Evolutionary conservation across 2,113 vertebrate genomes (phyloP).

Genomic region (Misgurnus anguillicaudatus): DNA sequence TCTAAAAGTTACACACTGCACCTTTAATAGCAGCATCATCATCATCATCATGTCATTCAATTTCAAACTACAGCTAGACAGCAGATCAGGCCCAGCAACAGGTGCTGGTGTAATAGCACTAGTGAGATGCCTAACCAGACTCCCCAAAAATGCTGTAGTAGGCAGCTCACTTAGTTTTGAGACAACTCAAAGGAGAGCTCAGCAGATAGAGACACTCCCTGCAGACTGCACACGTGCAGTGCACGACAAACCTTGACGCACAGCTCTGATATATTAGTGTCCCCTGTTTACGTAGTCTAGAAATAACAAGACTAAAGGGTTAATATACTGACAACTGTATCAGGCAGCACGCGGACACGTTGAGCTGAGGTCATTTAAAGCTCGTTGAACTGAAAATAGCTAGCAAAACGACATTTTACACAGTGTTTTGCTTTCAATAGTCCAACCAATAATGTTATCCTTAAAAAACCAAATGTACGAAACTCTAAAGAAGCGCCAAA

Average conservation of each 20-base stretch:
- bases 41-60: not conserved
- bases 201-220: not conserved
- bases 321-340: not conserved
- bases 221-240: not conserved
- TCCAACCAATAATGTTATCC: not conserved
- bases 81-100: constrained; percentile 27
- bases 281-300: not conserved
- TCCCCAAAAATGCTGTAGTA: not conserved
- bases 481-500: not conserved
- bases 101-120: not conserved
- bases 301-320: not conserved
- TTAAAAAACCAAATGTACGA: not conserved
- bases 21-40: not conserved
- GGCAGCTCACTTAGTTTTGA: not conserved
- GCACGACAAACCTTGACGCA: not conserved
- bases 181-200: not conserved
- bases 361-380: constrained; percentile 29
- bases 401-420: not conserved
- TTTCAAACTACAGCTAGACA: not conserved
- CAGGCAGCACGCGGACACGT: constrained; percentile 10
- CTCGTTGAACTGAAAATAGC: not conserved
- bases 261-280: not conserved
- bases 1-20: too few species aligned
- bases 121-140: not conserved
- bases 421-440: not conserved